phyloP scores from a whole-genome alignment of 2,797 vertebrate species.

The Chromis chromis region DNA sequence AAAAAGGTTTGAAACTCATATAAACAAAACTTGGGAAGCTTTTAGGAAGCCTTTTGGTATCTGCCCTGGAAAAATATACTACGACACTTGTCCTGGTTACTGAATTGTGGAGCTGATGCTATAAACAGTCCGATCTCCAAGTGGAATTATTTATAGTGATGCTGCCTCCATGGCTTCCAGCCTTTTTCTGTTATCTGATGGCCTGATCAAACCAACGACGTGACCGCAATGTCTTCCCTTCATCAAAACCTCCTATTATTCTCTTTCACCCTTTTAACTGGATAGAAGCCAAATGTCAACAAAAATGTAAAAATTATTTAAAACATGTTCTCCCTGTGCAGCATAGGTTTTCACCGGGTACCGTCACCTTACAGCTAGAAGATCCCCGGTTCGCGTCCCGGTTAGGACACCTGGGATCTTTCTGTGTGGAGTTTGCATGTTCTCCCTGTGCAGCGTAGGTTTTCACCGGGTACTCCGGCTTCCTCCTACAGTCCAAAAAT shows the following conservation, averaged over 20 bases:
- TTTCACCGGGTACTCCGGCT: too few species aligned
- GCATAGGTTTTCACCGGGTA: too few species aligned
- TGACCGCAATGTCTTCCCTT: slow-evolving; percentile 1
- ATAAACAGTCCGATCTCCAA: slow-evolving; percentile 38
- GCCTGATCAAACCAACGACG: slow-evolving; percentile 21
- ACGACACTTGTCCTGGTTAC: slow-evolving; percentile 15
- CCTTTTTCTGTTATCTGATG: slow-evolving; percentile 16
- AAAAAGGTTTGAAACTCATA: slow-evolving; percentile 1
- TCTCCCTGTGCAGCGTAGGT: too few species aligned
- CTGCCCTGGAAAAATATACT: slow-evolving; percentile 22
- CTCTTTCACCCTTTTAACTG: not conserved
- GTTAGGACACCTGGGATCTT: too few species aligned
- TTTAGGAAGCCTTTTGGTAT: slow-evolving; percentile 21
- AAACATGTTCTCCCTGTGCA: too few species aligned
- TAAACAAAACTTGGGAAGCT: not conserved
- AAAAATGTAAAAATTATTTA: too few species aligned
- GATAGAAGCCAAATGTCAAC: not conserved
- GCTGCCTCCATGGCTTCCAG: slow-evolving; percentile 6
- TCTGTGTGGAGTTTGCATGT: too few species aligned
- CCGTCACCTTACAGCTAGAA: too few species aligned
- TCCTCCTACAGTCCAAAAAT: too few species aligned
- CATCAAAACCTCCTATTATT: not conserved
- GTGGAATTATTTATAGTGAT: slow-evolving; percentile 38
- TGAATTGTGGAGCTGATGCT: slow-evolving; percentile 24
- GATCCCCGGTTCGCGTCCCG: too few species aligned